Evolutionary conservation across 2,888 invertebrate genomes (phyloP), one percentile per base, ranked within the genome.

Genomic region (Branchellion lobata): DNA sequence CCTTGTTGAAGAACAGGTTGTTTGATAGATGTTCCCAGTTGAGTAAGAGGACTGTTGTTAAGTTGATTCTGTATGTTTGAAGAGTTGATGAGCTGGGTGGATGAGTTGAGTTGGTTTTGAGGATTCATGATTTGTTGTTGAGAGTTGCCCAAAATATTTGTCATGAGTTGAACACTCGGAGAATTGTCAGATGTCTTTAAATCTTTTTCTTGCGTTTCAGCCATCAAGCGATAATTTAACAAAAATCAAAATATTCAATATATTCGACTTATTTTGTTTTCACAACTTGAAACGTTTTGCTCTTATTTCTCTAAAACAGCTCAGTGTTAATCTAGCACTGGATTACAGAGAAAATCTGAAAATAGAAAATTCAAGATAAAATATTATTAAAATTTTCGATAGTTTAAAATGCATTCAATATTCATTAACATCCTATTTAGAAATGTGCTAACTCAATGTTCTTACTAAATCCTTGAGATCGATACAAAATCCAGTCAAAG

Each of bases 401-500:
- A 40, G 40, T 40, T 40, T 40, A 40, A 40, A 8, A 40, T 40
- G 40, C 40, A 40, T 40, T 14, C 5, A 40, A 40, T 40, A 40
- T 40, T 40, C 40, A 40, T 40, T 40, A 40, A 40, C 5, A 40
- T 40, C 5, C 40, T 18, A 57, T 18, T 24, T 57, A 8, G 21
- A 57, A 57, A 24, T n/a, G 5, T n/a, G 3, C 5, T 57, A 14
- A 57, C 61, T 24, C 21, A 24, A n/a, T 18, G n/a, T 24, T 57
- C 61, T 57, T 24, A 24, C 21, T 14, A 57, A 57, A 57, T 24
- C 61, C 24, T 57, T 8, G n/a, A n/a, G 3, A 57, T 57, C 61
- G n/a, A 57, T 57, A 18, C 61, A 57, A 57, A 57, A 18, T 57
- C 8, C 61, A 8, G 61, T 57, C 61, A 57, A 57, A 57, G 61